phyloP scores from a whole-genome alignment of 2,113 vertebrate genomes.

The Odontesthes bonariensis region DNA sequence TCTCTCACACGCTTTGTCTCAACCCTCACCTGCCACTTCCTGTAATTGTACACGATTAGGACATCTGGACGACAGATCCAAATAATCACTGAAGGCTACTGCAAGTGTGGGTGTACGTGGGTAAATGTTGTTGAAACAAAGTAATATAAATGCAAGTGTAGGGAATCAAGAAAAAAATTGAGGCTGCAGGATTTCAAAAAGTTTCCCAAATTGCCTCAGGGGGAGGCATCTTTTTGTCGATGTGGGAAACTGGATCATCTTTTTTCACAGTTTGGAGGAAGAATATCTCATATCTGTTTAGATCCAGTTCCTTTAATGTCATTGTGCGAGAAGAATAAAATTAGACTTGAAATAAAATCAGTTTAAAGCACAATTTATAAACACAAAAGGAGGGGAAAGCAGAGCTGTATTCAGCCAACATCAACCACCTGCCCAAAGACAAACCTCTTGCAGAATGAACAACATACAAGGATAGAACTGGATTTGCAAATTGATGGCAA shows the following conservation, averaged over 20 bases:
- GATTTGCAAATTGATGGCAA: slow-evolving; percentile 16
- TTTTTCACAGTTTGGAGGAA: slow-evolving; percentile 20
- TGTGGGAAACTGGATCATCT: slow-evolving; percentile 23
- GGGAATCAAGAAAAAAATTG: slow-evolving; percentile 13
- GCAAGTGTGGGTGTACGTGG: not conserved
- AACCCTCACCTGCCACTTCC: slow-evolving; percentile 49
- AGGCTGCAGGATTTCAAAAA: slow-evolving; percentile 43
- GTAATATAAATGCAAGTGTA: slow-evolving; percentile 26
- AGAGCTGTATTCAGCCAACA: not conserved
- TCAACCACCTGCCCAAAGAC: not conserved
- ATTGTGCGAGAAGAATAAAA: not conserved
- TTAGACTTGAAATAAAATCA: not conserved
- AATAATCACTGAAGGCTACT: slow-evolving; percentile 16
- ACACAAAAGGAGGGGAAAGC: slow-evolving; percentile 9
- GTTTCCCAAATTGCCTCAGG: slow-evolving; percentile 32
- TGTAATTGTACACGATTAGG: slow-evolving; percentile 48
- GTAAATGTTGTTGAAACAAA: slow-evolving; percentile 21
- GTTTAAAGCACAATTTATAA: slow-evolving; percentile 1
- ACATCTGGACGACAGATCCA: slow-evolving; percentile 8
- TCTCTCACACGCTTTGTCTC: slow-evolving; percentile 44
- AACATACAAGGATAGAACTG: slow-evolving; percentile 6
- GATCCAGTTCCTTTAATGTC: slow-evolving; percentile 18
- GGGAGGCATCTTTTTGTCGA: slow-evolving; percentile 37
- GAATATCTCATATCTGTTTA: slow-evolving; percentile 15
- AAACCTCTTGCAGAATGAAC: slow-evolving; percentile 5